A percentile compares a stretch with the other conserved stretches of the same genome.
phyloP scores from a whole-genome alignment of 2,797 vertebrate genomes.

The Borostomias antarcticus region DNA sequence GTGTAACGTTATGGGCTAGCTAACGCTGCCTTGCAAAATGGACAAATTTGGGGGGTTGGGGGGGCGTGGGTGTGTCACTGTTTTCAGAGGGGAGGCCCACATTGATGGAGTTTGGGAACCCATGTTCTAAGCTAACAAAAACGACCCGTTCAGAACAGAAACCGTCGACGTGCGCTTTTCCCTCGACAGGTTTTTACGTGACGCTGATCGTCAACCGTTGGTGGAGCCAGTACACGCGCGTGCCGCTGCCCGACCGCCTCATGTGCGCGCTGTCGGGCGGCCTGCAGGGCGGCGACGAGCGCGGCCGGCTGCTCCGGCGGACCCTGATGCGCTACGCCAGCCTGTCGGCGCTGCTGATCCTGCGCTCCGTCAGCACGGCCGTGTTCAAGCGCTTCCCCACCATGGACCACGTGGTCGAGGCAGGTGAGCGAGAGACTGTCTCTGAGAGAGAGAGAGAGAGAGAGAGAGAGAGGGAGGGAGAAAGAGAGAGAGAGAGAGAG shows the following conservation, averaged over 20 bases:
- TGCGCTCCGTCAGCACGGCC: conserved; percentile 86
- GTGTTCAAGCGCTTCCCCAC: conserved; percentile 90
- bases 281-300: conserved; percentile 82
- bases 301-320: conserved; percentile 83
- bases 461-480: too few species aligned
- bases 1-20: too few species aligned
- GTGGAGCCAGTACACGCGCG: conserved; percentile 89
- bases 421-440: conserved; percentile 71
- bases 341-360: conserved; percentile 83
- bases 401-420: conserved; percentile 88
- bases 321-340: conserved; percentile 87
- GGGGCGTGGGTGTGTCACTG: too few species aligned
- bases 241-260: conserved; percentile 84
- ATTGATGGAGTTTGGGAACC: too few species aligned
- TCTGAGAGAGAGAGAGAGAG: too few species aligned
- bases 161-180: too few species aligned
- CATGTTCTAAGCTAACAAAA: too few species aligned
- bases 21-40: too few species aligned
- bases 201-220: conserved; percentile 90
- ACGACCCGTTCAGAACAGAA: background rate
- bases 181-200: conserved; percentile 93
- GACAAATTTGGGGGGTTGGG: too few species aligned
- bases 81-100: too few species aligned
- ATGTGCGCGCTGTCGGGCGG: conserved; percentile 83
- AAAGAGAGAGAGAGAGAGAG: too few species aligned